These are phyloP conservation scores for Scortum barcoo DNA, from an alignment of 2,113 vertebrate species.

Conservation along the genomic window DNA sequence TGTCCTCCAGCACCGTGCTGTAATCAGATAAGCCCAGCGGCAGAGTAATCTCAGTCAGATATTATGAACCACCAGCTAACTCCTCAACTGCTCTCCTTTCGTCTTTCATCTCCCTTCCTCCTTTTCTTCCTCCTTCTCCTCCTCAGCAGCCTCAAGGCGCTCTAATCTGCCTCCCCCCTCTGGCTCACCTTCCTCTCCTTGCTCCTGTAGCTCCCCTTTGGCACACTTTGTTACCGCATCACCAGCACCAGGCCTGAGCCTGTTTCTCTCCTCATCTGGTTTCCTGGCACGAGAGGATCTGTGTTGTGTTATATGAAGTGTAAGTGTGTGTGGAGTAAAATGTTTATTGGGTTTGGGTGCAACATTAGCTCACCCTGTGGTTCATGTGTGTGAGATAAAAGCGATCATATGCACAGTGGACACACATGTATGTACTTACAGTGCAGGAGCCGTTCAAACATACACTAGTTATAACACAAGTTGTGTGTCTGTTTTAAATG, in stretches of 20 bases:
- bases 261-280: slow-evolving; percentile 18
- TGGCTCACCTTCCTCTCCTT: slow-evolving; percentile 54
- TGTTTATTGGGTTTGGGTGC: slow-evolving; percentile 32
- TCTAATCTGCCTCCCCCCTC: slow-evolving; percentile 59
- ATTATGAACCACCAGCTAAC: slow-evolving; percentile 50
- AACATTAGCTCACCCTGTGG: slow-evolving; percentile 25
- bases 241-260: slow-evolving; percentile 19
- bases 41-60: slow-evolving; percentile 61
- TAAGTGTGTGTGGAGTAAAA: slow-evolving; percentile 9
- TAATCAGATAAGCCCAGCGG: slow-evolving; percentile 68
- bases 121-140: slow-evolving; percentile 54
- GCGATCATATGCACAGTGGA: not conserved
- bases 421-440: not conserved
- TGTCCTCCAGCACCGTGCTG: slow-evolving; percentile 56
- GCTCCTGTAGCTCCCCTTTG: slow-evolving; percentile 57
- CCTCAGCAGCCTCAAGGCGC: slow-evolving; percentile 55
- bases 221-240: slow-evolving; percentile 32
- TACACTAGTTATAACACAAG: not conserved
- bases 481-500: not conserved
- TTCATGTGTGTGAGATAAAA: slow-evolving; percentile 1
- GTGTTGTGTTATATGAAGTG: slow-evolving; percentile 23
- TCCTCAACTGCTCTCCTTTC: slow-evolving; percentile 34
- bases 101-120: slow-evolving; percentile 53
- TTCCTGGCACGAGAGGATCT: slow-evolving; percentile 16
- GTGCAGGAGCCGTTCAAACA: not conserved